Evolutionary conservation across 1,140 invertebrate species (phyloP), one percentile per base, ranked within the genome.

Genomic region (Bombus difficillimus): DNA sequence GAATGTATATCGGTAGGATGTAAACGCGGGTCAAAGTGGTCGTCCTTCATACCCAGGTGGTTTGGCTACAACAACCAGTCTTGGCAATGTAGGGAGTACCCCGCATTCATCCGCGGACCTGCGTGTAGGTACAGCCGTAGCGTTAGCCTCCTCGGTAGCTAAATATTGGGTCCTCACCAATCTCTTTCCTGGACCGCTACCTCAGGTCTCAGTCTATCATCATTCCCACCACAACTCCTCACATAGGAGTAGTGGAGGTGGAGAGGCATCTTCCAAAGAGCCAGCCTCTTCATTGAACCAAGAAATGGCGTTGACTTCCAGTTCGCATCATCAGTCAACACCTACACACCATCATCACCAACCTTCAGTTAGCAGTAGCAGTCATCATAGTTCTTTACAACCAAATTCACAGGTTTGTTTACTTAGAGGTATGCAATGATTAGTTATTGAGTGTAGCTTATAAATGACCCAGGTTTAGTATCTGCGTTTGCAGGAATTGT

Each of bases 91-190:
- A 93, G 93, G 93, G 78, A 94, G 88, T 91, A 93, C 92, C 83
- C 92, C 93, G 74, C 92, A 94, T 90, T 93, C 94, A 74, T 93
- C 95, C 79, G 88, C 94, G 81, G 95, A 95, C 90, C 93, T 95
- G 87, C 95, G 95, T 89, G 95, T 95, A 94, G 95, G 95, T 94
- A 95, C 94, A 92, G 94, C 94, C 59, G 94, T 95, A 93, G 93
- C 95, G 78, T 94, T 95, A 94, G 94, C 94, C 79, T 95, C 95
- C 85, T 95, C 94, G 91, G 95, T 96, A 93, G 95, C 95, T 93
- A 96, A 96, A 88, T 96, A 96, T 94, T 96, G 94, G 95, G 95
- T 96, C 89, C 93, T 96, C 74, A 96, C 95, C 82, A 95, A 95
- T 94, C 92, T 96, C 34, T 96, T 96, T 93, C 95, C 95, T 83